phyloP scores from a whole-genome alignment of 2,888 invertebrate species.

The Bombylius major region DNA sequence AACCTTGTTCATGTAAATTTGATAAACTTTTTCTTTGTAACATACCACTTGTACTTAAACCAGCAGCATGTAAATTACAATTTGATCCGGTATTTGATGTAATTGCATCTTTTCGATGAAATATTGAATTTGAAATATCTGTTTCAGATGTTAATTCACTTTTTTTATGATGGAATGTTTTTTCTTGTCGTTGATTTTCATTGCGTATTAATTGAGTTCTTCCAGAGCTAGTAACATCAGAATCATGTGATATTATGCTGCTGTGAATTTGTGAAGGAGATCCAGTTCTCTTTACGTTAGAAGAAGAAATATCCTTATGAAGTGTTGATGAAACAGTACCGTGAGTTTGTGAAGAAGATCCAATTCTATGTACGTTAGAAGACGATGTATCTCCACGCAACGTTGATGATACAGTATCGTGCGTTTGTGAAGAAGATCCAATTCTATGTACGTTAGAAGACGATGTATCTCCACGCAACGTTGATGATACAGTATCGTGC shows the following conservation, averaged over 20 bases:
- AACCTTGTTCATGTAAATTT: slow-evolving; percentile 62
- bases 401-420: too few relatives aligned
- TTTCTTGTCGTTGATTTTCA: slow-evolving; percentile 16
- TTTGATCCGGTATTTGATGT: slow-evolving; percentile 40
- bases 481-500: too few relatives aligned
- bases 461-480: too few relatives aligned
- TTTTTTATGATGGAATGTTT: slow-evolving; percentile 51
- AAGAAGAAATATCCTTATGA: slow-evolving; percentile 14
- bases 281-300: slow-evolving; percentile 3
- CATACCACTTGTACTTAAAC: slow-evolving; percentile 41
- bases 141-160: slow-evolving; percentile 61
- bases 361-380: background rate
- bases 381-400: too few relatives aligned
- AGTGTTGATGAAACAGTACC: slow-evolving; percentile 5
- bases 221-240: background rate
- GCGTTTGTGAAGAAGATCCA: too few relatives aligned
- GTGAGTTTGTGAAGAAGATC: too few relatives aligned
- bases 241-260: background rate
- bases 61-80: slow-evolving; percentile 58
- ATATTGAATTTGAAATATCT: slow-evolving; percentile 62
- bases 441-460: background rate
- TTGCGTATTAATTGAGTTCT: background rate
- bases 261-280: too few relatives aligned
- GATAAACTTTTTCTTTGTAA: slow-evolving; percentile 70
- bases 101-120: slow-evolving; percentile 54